Conservation (phyloP, 2,888 invertebrate species). For the Pseudanteris insignis region DNA sequence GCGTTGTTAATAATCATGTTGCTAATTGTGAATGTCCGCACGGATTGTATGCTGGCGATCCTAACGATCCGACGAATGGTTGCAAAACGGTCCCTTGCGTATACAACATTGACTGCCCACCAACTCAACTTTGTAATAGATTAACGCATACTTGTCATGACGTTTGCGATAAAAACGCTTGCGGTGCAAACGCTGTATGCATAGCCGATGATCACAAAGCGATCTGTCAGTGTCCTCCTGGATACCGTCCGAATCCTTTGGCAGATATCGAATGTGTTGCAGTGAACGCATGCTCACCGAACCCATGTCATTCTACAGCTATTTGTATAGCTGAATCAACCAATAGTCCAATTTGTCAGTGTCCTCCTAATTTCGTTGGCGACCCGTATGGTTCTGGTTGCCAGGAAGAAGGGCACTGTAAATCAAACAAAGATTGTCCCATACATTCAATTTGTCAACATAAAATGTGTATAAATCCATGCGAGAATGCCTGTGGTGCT, state of each 20-base stretch:
- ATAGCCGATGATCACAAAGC: constrained; percentile 85
- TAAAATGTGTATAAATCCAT: constrained; percentile 81
- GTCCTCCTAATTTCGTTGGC: constrained; percentile 79
- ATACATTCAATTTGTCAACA: constrained; percentile 76
- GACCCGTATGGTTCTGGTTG: constrained; percentile 83
- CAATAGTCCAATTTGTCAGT: constrained; percentile 79
- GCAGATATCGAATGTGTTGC: constrained; percentile 84
- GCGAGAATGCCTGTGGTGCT: constrained; percentile 81
- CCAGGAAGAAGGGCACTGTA: constrained; percentile 79
- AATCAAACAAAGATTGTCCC: constrained; percentile 81
- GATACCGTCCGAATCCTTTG: constrained; percentile 81
- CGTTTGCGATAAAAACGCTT: constrained; percentile 83
- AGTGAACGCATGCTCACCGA: constrained; percentile 77
- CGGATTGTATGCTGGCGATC: constrained; percentile 80
- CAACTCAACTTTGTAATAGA: constrained; percentile 82
- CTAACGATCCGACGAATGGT: constrained; percentile 75
- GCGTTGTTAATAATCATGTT: constrained; percentile 88
- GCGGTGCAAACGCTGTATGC: constrained; percentile 88
- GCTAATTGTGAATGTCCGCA: constrained; percentile 88
- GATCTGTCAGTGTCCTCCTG: constrained; percentile 86
- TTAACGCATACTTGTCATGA: constrained; percentile 83
- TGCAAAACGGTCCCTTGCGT: constrained; percentile 87
- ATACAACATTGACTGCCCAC: constrained; percentile 85
- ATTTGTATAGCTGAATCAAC: constrained; percentile 77
- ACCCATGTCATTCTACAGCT: constrained; percentile 84